phyloP scores from a whole-genome alignment of 1,140 invertebrate genomes.

The Tetragonula clypearis region DNA sequence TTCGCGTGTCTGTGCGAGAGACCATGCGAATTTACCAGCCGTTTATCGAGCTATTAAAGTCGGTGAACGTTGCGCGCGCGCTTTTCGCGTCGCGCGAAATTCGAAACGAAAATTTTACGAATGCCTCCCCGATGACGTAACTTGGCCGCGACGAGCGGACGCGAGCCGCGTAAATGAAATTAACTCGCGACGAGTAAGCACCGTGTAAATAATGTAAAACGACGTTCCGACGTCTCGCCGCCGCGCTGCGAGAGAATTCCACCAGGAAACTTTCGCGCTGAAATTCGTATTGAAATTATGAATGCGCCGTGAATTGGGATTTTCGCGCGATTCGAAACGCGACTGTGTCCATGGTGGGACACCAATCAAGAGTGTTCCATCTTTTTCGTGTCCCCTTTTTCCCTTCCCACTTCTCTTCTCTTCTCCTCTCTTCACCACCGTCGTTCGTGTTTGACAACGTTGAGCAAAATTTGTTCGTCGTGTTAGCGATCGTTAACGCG shows the following conservation, averaged over 20 bases:
- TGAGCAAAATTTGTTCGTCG: background rate
- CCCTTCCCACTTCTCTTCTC: no score
- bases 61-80: background rate
- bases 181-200: conserved; percentile 17
- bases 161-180: conserved; percentile 18
- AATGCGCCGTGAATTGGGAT: background rate
- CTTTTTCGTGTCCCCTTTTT: background rate
- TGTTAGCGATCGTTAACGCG: background rate
- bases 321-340: background rate
- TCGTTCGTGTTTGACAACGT: background rate
- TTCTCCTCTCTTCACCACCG: background rate
- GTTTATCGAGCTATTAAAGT: conserved; percentile 29
- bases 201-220: conserved; percentile 22
- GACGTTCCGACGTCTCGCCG: background rate
- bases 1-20: background rate
- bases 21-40: background rate
- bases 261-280: conserved; percentile 16
- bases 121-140: background rate
- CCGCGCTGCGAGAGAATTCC: background rate
- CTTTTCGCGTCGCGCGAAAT: background rate
- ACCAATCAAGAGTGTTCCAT: background rate
- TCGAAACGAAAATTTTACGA: background rate
- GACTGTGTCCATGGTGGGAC: background rate
- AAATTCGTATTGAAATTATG: conserved; percentile 21
- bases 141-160: background rate